Percentiles rank a stretch among this genome's conserved stretches.
These are phyloP conservation scores for Indicator maculatus DNA, from an alignment of 2,113 vertebrate species.

Conservation along the genomic window DNA sequence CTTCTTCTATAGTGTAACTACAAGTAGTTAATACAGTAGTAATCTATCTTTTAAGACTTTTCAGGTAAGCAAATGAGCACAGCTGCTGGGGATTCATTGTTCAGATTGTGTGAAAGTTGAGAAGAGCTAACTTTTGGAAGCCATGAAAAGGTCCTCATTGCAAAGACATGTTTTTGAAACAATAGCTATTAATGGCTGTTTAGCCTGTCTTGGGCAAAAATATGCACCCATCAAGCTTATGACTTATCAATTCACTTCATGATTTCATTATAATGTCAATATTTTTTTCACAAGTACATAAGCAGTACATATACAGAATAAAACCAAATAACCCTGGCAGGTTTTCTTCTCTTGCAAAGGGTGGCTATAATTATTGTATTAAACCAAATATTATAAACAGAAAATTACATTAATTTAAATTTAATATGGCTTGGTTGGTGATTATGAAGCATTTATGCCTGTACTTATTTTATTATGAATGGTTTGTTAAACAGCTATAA, in stretches of 20 bases:
- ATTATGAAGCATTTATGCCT: constrained; percentile 44
- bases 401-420: constrained; percentile 33
- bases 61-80: neutral
- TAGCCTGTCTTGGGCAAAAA: neutral
- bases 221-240: neutral
- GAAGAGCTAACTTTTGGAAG: neutral
- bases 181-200: neutral
- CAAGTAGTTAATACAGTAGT: neutral
- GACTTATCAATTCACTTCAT: neutral
- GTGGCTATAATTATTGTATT: constrained; percentile 17
- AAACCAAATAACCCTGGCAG: neutral
- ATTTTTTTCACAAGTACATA: neutral
- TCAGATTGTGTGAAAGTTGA: neutral
- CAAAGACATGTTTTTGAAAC: neutral
- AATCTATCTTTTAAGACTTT: neutral
- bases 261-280: neutral
- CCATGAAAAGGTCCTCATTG: neutral
- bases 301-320: neutral
- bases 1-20: neutral
- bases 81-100: neutral
- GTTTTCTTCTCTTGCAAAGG: neutral
- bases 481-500: constrained; percentile 52
- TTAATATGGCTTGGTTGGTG: constrained; percentile 26
- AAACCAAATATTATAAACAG: constrained; percentile 18
- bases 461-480: constrained; percentile 56